A percentile compares a stretch with the other conserved stretches of the same genome.
phyloP scores from a whole-genome alignment of 2,113 vertebrate species.

The Labrus mixtus region DNA sequence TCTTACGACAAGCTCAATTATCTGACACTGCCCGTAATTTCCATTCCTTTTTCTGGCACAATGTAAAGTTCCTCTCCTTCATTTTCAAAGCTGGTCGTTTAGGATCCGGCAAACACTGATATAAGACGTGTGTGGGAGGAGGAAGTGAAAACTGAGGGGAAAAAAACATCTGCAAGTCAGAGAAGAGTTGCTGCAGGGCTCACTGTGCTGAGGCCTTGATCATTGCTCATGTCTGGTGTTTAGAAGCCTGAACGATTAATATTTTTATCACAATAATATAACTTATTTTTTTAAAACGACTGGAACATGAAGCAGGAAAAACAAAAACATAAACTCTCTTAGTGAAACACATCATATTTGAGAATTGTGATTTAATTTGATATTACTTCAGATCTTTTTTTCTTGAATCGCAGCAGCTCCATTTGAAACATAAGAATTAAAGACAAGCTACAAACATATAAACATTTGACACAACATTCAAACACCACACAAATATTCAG shows the following conservation, averaged over 20 bases:
- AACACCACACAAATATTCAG: too few species aligned
- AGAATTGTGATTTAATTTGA: too few species aligned
- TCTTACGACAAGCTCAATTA: slow-evolving; percentile 90
- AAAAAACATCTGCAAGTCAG: slow-evolving; percentile 80
- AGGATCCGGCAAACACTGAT: slow-evolving; percentile 83
- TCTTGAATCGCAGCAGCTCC: too few species aligned
- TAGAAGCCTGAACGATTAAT: slow-evolving; percentile 14
- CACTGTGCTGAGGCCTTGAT: slow-evolving; percentile 46
- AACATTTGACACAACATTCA: too few species aligned
- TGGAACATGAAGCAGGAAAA: not conserved
- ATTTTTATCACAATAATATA: not conserved
- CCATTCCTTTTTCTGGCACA: slow-evolving; percentile 88
- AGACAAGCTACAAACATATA: too few species aligned
- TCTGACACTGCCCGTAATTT: slow-evolving; percentile 90
- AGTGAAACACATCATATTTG: not conserved
- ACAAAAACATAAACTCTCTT: not conserved
- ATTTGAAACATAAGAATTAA: too few species aligned
- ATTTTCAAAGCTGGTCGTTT: slow-evolving; percentile 84
- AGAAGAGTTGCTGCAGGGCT: slow-evolving; percentile 64
- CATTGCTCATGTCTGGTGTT: slow-evolving; percentile 47
- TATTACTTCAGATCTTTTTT: too few species aligned
- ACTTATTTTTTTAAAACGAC: not conserved
- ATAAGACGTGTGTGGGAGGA: slow-evolving; percentile 85
- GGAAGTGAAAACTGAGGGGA: slow-evolving; percentile 78
- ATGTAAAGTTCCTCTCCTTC: slow-evolving; percentile 88